A percentile compares a stretch with the other conserved stretches of the same genome.
Evolutionary conservation across 2,888 invertebrate species (phyloP).

Genomic region (Zaprionus lineosus): DNA sequence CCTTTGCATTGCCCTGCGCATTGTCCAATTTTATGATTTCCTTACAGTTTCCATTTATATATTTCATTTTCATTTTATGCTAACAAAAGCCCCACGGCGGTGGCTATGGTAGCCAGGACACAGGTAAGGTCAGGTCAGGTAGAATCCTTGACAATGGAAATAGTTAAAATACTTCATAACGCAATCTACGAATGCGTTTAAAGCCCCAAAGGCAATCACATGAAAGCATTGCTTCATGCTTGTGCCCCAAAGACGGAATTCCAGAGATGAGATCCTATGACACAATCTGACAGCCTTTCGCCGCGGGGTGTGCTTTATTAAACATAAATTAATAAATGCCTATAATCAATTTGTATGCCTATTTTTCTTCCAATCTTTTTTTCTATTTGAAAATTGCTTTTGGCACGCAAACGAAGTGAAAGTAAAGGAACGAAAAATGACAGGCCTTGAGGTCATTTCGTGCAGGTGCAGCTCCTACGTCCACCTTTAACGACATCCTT

Average conservation of each 20-base stretch:
- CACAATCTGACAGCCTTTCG: conserved; percentile 10
- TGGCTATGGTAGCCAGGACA: background rate
- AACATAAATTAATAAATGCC: conserved; percentile 61
- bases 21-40: conserved; percentile 10
- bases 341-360: conserved; percentile 60
- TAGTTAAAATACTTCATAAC: conserved; percentile 37
- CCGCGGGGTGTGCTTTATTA: conserved; percentile 42
- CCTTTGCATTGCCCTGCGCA: background rate
- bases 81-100: conserved; percentile 16
- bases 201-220: conserved; percentile 41
- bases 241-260: conserved; percentile 18
- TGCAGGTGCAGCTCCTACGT: conserved; percentile 51
- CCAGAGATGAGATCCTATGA: conserved; percentile 23
- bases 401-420: conserved; percentile 52
- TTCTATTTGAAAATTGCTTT: conserved; percentile 50
- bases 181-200: conserved; percentile 5
- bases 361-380: conserved; percentile 24
- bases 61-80: conserved; percentile 24
- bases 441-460: conserved; percentile 45
- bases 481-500: background rate
- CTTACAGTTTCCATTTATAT: conserved; percentile 8
- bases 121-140: background rate
- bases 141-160: conserved; percentile 28
- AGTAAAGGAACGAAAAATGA: conserved; percentile 14
- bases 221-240: conserved; percentile 40